Evolutionary conservation across 1,140 invertebrate genomes (phyloP), one percentile per base, ranked within the genome.

Genomic region (Spodoptera frugiperda): DNA sequence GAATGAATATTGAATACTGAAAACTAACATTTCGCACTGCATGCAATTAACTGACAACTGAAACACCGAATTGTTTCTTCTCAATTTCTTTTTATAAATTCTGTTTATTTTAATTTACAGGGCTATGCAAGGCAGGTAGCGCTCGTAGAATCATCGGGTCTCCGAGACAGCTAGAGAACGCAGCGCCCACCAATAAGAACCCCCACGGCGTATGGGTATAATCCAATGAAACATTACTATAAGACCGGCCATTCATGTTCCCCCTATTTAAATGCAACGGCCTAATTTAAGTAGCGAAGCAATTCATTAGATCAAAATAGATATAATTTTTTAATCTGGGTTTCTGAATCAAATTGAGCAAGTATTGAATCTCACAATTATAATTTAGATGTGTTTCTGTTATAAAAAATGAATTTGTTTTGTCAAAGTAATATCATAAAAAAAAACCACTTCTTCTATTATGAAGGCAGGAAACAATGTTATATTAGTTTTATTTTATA

Each of bases 121-220:
- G 97, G 80, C 95, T 97, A 71, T 96, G 97, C 84, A 97, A 98
- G 93, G 96, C 97, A 51, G 97, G 97, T 57, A 98, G 97, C 91
- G 97, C 97, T 57, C 95, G 98, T 68, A 96, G 97, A 91, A 98
- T 99, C 93, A 97, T 98, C 82, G 98, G 98, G 15, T 98, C 98
- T 39, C 97, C 98, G 48, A 95, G 98, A 79, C 97, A 98, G 91
- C 93, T 98, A 49, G 98, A 98, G 94, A 98, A 98, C 92, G 98
- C 98, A 46, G 98, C 98, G 57, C 98, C 98, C 53, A 98, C 98
- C 15, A 98, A 97, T 91, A 98, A 98, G 94, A 99, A 99, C 94
- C 98, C 98, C 49, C 98, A 99, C 87, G 98, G 98, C 25, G 98
- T 99, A 67, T 99, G 98, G 98, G 98, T 99, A 51, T 99, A 85